Evolutionary conservation across 2,888 invertebrate genomes (phyloP), one percentile per base, ranked within the genome.

Genomic region (Tenthredo livida): DNA sequence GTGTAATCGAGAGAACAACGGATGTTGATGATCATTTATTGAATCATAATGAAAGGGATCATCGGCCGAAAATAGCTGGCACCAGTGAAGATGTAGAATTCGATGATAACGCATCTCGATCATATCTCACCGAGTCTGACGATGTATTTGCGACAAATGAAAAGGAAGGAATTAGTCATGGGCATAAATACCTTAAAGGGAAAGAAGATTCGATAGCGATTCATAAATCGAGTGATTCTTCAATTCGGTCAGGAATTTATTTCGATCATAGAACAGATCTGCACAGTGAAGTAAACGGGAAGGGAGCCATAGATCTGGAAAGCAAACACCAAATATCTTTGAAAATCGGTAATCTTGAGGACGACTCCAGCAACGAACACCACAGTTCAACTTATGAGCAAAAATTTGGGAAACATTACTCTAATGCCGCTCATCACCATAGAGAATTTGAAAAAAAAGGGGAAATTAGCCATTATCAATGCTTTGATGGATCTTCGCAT

Each of bases 331-430:
- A 54, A n/a, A 21, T 21, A 50, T 29, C 77, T 50, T 6, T 54
- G n/a, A 50, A 29, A 1, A 25, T 50, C n/a, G 77, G 50, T 54
- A 29, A 50, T 33, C 2, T 29, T 12, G 50, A 77, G 1, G 25
- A 77, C 0, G 17, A 50, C 9, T 15, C 50, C 9, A 75, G 1
- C 43, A 9, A 40, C 54, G 25, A 77, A 50, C 17, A 50, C 50
- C 47, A 77, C 12, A 54, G 29, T 25, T 50, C 77, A 54, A 77
- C 77, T 17, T 25, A 50, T 50, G 77, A 50, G 29, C 25, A 29
- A 77, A 40, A 73, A 21, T 43, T 43, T 43, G 43, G 43, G 10
- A 43, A 73, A 43, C 21, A 73, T 73, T 50, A 50, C 7, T 47
- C 29, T 50, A 29, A 17, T 29, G 77, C 47, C 29, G 50, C 15